A percentile compares a stretch with the other conserved stretches of the same genome.
phyloP scores from a whole-genome alignment of 2,113 vertebrate species.

The Rhagologus leucostigma region DNA sequence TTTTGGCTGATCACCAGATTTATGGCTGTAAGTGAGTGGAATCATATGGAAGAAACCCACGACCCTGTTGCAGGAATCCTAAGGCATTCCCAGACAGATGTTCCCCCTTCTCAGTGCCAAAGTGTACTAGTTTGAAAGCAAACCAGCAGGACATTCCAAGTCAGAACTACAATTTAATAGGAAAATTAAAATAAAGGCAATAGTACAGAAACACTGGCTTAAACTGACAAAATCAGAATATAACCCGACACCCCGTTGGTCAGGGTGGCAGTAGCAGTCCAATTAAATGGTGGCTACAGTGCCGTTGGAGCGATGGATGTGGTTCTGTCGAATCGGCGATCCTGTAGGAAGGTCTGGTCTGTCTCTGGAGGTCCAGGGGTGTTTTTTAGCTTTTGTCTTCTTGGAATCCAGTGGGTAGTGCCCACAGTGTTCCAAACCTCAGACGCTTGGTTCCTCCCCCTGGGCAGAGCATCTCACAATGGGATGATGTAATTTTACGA shows the following conservation, averaged over 20 bases:
- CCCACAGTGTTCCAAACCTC: too few species aligned
- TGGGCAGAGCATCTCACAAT: neutral
- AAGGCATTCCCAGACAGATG: neutral
- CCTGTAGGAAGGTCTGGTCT: neutral
- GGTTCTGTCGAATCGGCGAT: rapidly evolving
- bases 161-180: neutral
- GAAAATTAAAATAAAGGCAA: neutral
- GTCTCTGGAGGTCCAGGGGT: neutral
- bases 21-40: neutral
- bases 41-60: neutral
- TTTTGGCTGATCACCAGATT: neutral
- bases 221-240: neutral
- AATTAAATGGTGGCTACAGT: neutral
- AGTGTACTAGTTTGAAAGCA: neutral
- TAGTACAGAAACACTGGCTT: neutral
- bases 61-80: neutral
- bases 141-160: neutral
- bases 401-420: neutral
- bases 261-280: neutral
- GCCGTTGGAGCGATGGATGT: neutral
- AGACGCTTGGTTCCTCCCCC: neutral
- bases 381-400: neutral
- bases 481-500: neutral
- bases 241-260: neutral
- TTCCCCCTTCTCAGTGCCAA: neutral